Conservation (phyloP, 2,888 invertebrate genomes). For the Andrena dorsata region DNA sequence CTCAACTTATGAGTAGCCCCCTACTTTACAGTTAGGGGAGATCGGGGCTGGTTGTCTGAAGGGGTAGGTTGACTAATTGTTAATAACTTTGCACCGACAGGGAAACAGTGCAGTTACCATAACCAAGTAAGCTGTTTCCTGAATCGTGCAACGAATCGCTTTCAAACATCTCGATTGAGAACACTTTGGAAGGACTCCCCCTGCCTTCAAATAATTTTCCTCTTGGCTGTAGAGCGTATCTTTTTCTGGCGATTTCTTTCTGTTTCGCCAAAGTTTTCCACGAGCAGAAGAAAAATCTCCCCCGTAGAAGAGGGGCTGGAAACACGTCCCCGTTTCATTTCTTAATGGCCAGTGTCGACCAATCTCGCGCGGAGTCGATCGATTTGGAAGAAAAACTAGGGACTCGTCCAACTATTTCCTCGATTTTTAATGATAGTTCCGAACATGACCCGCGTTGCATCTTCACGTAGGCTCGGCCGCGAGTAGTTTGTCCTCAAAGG, state of each 20-base stretch:
- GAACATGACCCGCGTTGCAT: background rate
- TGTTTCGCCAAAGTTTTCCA: constrained; percentile 23
- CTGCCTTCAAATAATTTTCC: constrained; percentile 31
- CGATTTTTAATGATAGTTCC: constrained; percentile 32
- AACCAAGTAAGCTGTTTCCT: background rate
- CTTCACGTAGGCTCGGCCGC: background rate
- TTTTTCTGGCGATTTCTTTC: constrained; percentile 29
- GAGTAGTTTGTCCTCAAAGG: background rate
- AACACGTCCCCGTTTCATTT: constrained; percentile 52
- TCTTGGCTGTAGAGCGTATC: background rate
- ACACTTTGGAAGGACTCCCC: background rate
- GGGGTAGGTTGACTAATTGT: too few relatives aligned
- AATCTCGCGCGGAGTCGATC: constrained; percentile 46
- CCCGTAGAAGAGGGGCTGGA: background rate
- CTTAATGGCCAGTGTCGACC: constrained; percentile 48
- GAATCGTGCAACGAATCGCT: background rate
- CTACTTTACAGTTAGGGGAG: too few relatives aligned
- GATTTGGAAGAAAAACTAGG: constrained; percentile 17
- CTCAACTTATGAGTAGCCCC: too few relatives aligned
- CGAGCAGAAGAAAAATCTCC: constrained; percentile 35
- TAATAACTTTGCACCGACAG: too few relatives aligned
- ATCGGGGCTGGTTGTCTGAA: too few relatives aligned
- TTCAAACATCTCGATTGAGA: background rate
- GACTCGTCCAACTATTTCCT: constrained; percentile 9
- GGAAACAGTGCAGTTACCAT: background rate